Evolutionary conservation across 2,797 vertebrate species (phyloP).

Genomic region (Eulemur albifrons): DNA sequence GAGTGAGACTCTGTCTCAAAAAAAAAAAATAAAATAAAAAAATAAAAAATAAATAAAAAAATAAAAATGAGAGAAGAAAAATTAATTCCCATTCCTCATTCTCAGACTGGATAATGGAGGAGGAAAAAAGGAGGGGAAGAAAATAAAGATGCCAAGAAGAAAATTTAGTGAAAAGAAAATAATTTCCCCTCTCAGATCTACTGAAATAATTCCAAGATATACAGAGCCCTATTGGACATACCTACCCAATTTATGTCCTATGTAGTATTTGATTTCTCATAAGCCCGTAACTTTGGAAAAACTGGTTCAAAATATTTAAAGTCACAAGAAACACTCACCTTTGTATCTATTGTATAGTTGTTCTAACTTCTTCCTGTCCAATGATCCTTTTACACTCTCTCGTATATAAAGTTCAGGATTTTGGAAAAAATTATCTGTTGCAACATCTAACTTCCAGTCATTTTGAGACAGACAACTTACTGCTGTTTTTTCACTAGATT

Average conservation of each 20-base stretch:
- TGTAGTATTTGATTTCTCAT: neutral
- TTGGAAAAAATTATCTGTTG: conserved; percentile 99
- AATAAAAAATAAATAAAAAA: no score
- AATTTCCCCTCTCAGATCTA: neutral
- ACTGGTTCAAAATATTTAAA: conserved; percentile 29
- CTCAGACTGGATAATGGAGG: neutral
- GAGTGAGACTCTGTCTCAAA: no score
- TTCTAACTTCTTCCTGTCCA: conserved; percentile 97
- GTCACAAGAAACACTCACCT: conserved; percentile 86
- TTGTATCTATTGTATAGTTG: conserved; percentile 98
- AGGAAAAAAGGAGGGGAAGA: neutral
- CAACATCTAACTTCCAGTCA: conserved; percentile 99
- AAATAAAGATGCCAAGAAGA: conserved; percentile 3
- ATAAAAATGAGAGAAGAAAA: neutral
- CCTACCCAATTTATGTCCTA: neutral
- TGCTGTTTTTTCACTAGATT: conserved; percentile 98
- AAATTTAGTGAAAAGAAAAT: neutral
- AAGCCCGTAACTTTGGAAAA: neutral
- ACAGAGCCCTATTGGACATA: neutral
- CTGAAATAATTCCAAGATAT: neutral
- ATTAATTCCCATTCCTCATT: neutral
- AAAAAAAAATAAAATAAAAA: no score
- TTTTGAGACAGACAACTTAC: conserved; percentile 97
- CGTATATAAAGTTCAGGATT: conserved; percentile 97
- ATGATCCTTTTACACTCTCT: conserved; percentile 93